These are phyloP conservation scores for Psilopsiagon aurifrons DNA, from an alignment of 2,113 vertebrate genomes.

Conservation along the genomic window DNA sequence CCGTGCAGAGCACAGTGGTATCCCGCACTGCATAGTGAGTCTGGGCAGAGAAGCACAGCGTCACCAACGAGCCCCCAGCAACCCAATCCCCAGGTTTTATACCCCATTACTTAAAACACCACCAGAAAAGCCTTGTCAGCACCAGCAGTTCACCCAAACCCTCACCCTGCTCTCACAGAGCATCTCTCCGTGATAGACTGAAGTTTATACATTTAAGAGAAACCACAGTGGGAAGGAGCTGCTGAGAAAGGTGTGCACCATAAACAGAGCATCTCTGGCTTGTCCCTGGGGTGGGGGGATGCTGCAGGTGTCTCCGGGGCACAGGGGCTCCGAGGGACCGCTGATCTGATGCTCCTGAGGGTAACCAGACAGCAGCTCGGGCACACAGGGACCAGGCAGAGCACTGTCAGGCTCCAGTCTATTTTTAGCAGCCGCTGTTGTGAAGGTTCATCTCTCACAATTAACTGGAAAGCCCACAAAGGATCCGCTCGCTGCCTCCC, in stretches of 20 bases:
- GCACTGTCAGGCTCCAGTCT: neutral
- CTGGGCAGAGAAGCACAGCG: constrained; percentile 57
- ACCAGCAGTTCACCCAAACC: neutral
- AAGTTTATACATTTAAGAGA: neutral
- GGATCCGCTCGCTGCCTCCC: constrained; percentile 16
- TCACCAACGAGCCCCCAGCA: neutral
- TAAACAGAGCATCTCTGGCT: neutral
- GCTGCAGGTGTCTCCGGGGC: neutral
- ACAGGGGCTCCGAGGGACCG: neutral
- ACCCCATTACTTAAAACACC: neutral
- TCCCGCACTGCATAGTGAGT: constrained; percentile 93
- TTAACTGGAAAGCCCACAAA: constrained; percentile 63
- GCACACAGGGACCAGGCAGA: neutral
- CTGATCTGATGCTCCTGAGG: neutral
- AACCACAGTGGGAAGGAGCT: fast-evolving
- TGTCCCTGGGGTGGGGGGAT: neutral
- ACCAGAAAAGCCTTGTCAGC: neutral
- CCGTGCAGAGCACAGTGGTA: constrained; percentile 72
- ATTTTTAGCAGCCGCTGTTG: constrained; percentile 55
- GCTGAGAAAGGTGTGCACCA: neutral
- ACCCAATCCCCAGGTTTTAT: fast-evolving
- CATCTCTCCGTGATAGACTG: fast-evolving
- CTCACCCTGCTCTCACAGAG: fast-evolving
- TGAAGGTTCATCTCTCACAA: constrained; percentile 55
- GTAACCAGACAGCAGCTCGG: neutral